These are phyloP conservation scores for Sebastes paucispinis DNA, from an alignment of 2,797 vertebrate genomes.

Conservation along the genomic window DNA sequence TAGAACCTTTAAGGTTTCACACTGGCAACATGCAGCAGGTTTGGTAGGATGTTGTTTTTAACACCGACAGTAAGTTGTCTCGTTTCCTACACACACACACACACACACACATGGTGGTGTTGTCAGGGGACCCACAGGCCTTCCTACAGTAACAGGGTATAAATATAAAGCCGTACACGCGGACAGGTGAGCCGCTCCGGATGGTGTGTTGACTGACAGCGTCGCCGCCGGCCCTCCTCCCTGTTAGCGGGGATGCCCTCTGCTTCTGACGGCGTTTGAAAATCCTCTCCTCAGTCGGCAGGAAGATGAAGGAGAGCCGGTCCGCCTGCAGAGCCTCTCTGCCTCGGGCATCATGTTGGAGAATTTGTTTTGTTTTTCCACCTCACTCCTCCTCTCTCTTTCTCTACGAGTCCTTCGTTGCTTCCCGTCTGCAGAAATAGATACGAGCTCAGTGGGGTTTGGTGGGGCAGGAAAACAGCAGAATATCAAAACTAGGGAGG, in stretches of 20 bases:
- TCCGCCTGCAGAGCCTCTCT: constrained; percentile 50
- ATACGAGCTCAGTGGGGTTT: constrained; percentile 54
- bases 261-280: constrained; percentile 60
- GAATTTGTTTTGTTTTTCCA: constrained; percentile 64
- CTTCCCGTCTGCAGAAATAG: constrained; percentile 63
- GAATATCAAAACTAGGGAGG: constrained; percentile 45
- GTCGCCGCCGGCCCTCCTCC: constrained; percentile 29
- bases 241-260: constrained; percentile 59
- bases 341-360: constrained; percentile 64
- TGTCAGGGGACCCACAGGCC: constrained; percentile 21
- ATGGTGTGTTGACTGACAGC: constrained; percentile 46
- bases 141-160: constrained; percentile 16
- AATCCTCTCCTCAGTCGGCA: constrained; percentile 43
- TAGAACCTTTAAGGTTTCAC: not conserved
- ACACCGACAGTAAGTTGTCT: not conserved
- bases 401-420: constrained; percentile 19
- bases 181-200: constrained; percentile 20
- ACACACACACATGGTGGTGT: not conserved
- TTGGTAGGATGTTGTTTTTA: not conserved
- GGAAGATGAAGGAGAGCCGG: constrained; percentile 57
- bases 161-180: constrained; percentile 23
- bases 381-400: constrained; percentile 30
- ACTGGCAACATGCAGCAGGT: not conserved
- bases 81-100: not conserved
- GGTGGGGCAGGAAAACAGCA: constrained; percentile 30